Percentiles rank a stretch among this genome's conserved stretches.
phyloP scores from a whole-genome alignment of 2,888 invertebrate genomes.

The Suillia variegata region DNA sequence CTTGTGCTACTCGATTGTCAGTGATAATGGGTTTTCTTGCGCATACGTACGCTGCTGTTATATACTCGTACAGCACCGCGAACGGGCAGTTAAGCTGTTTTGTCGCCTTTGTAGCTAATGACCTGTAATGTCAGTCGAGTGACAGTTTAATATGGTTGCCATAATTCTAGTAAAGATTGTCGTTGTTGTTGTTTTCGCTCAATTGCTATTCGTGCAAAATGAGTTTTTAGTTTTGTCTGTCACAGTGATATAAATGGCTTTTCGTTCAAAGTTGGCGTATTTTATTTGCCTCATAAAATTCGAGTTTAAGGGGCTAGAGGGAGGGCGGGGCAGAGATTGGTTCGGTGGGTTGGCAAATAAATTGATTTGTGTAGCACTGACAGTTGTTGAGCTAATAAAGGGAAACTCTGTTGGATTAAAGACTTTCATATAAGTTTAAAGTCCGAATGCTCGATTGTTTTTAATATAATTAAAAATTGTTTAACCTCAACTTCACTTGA shows the following conservation, averaged over 20 bases:
- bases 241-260: neutral
- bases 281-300: slow-evolving; percentile 4
- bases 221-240: neutral
- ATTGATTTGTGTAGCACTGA: too few species aligned
- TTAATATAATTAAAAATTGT: too few species aligned
- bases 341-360: too few species aligned
- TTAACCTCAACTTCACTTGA: too few species aligned
- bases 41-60: neutral
- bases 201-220: neutral
- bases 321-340: too few species aligned
- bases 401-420: too few species aligned
- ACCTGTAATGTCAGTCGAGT: slow-evolving; percentile 15
- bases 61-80: too few species aligned
- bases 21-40: slow-evolving; percentile 1
- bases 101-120: slow-evolving; percentile 2
- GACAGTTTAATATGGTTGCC: slow-evolving; percentile 10
- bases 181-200: neutral
- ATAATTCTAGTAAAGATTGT: slow-evolving; percentile 1
- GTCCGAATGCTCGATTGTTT: too few species aligned
- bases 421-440: too few species aligned
- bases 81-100: neutral
- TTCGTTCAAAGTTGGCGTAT: neutral
- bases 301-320: neutral
- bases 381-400: too few species aligned
- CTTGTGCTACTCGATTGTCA: too few species aligned